Evolutionary conservation across 2,888 invertebrate genomes (phyloP).

Genomic region (Eupithecia vulgata): DNA sequence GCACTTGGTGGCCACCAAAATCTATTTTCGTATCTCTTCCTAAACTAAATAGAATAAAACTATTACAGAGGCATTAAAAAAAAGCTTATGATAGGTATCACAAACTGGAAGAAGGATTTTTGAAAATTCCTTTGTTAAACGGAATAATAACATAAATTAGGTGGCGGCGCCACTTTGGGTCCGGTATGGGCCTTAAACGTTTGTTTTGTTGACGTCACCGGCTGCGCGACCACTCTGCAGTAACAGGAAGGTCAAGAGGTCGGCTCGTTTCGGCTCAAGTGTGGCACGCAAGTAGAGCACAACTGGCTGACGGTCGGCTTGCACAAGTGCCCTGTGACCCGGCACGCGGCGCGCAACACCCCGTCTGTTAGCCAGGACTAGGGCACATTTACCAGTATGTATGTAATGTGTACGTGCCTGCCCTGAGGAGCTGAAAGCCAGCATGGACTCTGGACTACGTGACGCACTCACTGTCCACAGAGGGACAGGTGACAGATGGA

Average conservation of each 20-base stretch:
- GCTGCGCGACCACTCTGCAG: not conserved
- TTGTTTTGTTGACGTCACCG: too few relatives aligned
- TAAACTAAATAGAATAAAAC: too few relatives aligned
- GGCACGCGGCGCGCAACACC: not conserved
- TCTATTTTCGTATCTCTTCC: too few relatives aligned
- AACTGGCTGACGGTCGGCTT: not conserved
- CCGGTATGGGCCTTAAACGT: too few relatives aligned
- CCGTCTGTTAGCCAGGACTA: not conserved
- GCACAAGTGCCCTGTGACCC: not conserved
- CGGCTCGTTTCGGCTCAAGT: not conserved
- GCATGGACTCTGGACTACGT: not conserved
- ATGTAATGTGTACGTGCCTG: not conserved
- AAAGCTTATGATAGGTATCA: too few relatives aligned
- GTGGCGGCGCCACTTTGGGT: too few relatives aligned
- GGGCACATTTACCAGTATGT: not conserved
- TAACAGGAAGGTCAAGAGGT: not conserved
- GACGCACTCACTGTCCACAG: too few relatives aligned
- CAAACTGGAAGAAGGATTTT: too few relatives aligned
- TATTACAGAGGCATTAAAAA: too few relatives aligned
- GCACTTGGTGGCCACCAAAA: too few relatives aligned
- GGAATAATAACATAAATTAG: too few relatives aligned
- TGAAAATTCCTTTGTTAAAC: too few relatives aligned
- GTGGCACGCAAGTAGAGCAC: not conserved
- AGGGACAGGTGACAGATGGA: not conserved
- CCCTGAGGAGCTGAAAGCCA: not conserved